A percentile compares a stretch with the other conserved stretches of the same genome.
Evolutionary conservation across 2,797 vertebrate genomes (phyloP).

Genomic region (Parotocinclus haroldoi): DNA sequence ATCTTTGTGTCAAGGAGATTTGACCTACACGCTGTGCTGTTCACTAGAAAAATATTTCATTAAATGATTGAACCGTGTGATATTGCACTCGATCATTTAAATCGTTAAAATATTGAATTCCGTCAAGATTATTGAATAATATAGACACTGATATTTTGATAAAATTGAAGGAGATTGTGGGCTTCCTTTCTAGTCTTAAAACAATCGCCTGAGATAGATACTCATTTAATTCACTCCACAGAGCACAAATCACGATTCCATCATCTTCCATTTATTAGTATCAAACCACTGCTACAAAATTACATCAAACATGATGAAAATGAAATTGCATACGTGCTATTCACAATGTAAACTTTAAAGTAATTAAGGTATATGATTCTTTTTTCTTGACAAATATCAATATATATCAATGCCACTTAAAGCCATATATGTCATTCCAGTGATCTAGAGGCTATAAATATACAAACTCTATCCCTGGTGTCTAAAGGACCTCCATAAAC

Average conservation of each 20-base stretch:
- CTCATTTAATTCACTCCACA: constrained; percentile 49
- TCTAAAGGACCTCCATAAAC: constrained; percentile 70
- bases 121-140: no score
- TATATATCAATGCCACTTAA: constrained; percentile 77
- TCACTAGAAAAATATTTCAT: no score
- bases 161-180: no score
- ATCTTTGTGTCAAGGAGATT: no score
- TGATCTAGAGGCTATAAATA: constrained; percentile 74
- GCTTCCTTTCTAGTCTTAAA: no score
- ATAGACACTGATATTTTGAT: no score
- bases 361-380: constrained; percentile 70
- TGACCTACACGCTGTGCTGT: no score
- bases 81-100: no score
- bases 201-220: no score
- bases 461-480: constrained; percentile 71
- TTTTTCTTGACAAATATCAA: constrained; percentile 71
- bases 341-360: constrained; percentile 76
- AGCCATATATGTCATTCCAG: constrained; percentile 75
- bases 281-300: constrained; percentile 82
- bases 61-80: no score
- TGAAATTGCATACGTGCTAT: constrained; percentile 76
- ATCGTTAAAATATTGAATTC: no score
- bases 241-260: constrained; percentile 60
- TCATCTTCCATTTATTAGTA: constrained; percentile 81
- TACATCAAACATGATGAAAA: constrained; percentile 77